A percentile compares a stretch with the other conserved stretches of the same genome.
phyloP scores from a whole-genome alignment of 2,113 vertebrate species.

The Platycercus adscitus region DNA sequence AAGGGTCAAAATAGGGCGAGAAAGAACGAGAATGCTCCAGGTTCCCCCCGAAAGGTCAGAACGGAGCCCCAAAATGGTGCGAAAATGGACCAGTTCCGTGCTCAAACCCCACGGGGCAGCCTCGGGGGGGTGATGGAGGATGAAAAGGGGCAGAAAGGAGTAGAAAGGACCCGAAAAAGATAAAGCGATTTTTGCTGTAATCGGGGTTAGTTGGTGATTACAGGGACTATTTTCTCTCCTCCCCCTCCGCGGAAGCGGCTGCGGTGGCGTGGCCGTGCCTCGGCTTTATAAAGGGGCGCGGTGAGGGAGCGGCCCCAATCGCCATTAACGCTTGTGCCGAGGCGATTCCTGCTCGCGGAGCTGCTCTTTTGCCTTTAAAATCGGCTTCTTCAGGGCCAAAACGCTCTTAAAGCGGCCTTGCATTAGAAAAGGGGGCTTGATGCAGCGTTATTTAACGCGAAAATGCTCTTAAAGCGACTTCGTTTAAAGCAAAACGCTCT shows the following conservation, averaged over 20 bases:
- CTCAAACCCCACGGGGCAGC: neutral
- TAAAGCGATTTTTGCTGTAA: neutral
- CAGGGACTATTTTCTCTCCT: neutral
- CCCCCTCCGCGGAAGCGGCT: neutral
- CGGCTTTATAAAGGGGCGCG: neutral
- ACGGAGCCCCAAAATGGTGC: no score
- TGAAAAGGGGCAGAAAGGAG: neutral
- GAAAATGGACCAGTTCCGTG: neutral
- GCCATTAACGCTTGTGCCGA: neutral
- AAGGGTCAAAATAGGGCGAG: no score
- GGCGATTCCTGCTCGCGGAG: neutral
- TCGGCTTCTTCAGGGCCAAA: neutral
- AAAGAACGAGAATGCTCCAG: no score
- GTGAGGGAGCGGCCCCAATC: neutral
- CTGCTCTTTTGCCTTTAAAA: neutral
- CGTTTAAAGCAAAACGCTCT: neutral
- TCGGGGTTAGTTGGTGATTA: neutral
- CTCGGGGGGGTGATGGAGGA: no score
- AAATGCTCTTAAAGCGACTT: neutral
- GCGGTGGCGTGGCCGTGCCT: neutral
- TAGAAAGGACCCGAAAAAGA: neutral
- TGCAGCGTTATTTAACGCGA: accelerated
- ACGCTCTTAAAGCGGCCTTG: neutral
- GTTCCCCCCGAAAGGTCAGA: no score
- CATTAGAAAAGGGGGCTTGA: accelerated